These are phyloP conservation scores for Cantharis nigra DNA, from an alignment of 2,888 invertebrate species.

Conservation along the genomic window DNA sequence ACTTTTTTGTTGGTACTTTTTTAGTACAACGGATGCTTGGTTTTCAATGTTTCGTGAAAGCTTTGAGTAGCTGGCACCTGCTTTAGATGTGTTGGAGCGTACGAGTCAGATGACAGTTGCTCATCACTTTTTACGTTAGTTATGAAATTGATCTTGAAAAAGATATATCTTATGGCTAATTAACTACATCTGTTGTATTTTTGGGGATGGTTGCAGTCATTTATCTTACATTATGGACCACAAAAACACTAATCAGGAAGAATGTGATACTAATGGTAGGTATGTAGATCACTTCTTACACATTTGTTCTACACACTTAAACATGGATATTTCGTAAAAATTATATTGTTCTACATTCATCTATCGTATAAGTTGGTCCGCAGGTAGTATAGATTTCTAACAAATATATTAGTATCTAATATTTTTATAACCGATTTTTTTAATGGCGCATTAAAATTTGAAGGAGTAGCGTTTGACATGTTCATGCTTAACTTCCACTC, in stretches of 20 bases:
- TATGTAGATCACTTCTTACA: not conserved
- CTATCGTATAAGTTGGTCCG: not conserved
- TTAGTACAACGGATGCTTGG: conserved; percentile 45
- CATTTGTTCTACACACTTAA: conserved; percentile 1
- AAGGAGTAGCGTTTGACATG: not conserved
- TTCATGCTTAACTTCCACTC: not conserved
- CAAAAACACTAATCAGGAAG: conserved; percentile 8
- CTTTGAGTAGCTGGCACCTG: conserved; percentile 39
- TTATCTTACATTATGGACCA: conserved; percentile 20
- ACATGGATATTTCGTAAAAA: not conserved
- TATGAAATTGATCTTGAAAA: conserved; percentile 42
- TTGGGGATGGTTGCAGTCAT: conserved; percentile 20
- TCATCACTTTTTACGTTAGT: conserved; percentile 26
- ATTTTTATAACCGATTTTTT: not conserved
- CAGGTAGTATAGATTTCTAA: not conserved
- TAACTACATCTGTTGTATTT: conserved; percentile 41
- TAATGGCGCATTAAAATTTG: not conserved
- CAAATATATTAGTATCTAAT: too few species aligned
- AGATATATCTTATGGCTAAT: conserved; percentile 46
- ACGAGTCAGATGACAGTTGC: conserved; percentile 26
- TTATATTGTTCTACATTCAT: not conserved
- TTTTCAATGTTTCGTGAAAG: conserved; percentile 46
- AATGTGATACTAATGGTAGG: conserved; percentile 5
- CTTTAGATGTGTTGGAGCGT: conserved; percentile 32
- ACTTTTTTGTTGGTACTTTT: conserved; percentile 37